These are phyloP conservation scores for Baryphthengus martii DNA, from an alignment of 2,113 vertebrate genomes.

Conservation along the genomic window DNA sequence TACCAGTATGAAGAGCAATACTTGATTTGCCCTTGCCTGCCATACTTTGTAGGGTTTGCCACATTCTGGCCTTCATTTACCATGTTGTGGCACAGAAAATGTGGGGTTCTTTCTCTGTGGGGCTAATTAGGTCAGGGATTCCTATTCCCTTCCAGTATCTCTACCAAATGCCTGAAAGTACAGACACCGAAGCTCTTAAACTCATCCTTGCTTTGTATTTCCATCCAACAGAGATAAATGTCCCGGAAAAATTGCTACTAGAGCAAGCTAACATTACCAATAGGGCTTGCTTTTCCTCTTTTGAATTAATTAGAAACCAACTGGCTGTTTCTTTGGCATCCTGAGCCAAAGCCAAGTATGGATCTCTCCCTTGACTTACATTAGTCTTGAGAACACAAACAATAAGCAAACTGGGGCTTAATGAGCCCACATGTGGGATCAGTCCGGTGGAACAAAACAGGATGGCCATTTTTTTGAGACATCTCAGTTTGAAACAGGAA, in stretches of 20 bases:
- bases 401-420: conserved; percentile 43
- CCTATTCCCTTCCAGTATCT: not conserved
- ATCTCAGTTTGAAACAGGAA: conserved; percentile 36
- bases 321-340: not conserved
- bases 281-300: not conserved
- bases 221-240: not conserved
- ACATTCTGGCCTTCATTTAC: not conserved
- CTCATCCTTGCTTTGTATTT: not conserved
- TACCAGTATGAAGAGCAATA: not conserved
- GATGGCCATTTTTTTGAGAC: conserved; percentile 21
- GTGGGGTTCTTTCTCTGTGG: not conserved
- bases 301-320: conserved; percentile 23
- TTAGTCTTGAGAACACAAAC: conserved; percentile 34
- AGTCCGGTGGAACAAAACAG: conserved; percentile 39
- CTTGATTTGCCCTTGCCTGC: not conserved
- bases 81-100: not conserved
- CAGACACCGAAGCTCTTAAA: not conserved
- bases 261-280: not conserved
- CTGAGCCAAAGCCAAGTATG: not conserved
- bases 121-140: not conserved
- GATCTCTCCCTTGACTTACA: not conserved
- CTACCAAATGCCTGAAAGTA: not conserved
- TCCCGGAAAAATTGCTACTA: not conserved
- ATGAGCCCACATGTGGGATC: conserved; percentile 8
- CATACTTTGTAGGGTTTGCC: not conserved